Evolutionary conservation across 1,140 invertebrate genomes (phyloP), one percentile per base, ranked within the genome.

Genomic region (Drosophila auraria): DNA sequence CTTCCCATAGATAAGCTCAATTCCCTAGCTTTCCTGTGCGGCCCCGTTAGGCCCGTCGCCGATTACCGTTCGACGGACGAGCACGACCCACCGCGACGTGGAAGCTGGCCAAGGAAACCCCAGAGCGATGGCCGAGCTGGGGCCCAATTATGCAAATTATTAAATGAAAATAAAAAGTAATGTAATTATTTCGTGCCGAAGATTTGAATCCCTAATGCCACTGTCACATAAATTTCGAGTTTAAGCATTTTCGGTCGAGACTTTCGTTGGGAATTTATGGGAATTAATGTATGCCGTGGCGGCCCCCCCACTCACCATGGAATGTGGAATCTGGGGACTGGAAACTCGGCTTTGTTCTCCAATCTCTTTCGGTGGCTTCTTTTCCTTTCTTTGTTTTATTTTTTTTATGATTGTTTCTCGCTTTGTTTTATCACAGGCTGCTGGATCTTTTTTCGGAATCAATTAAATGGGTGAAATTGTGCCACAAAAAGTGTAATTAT

Each of bases 161-260:
- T 78, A 60, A 81, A 73, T 72, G 69, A 78, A 74, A 78, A 75
- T 65, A 62, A 77, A 80, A 77, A 57, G 42, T 69, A 84, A 80
- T 83, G 74, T 83, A 69, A 76, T 71, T 80, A 83, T 83, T 69
- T 80, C 68, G 68, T 71, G 63, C 68, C 45, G 63, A n/a, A 69
- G 50, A 80, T 83, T 83, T 69, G 70, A 87, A 72, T 83, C 71
- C 75, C 63, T 80, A 76, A 80, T 87, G 86, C 78, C 25, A 38
- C 65, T 79, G 70, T 80, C 80, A 72, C 82, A 86, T 86, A 86
- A 86, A 86, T 83, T 89, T 87, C 68, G 65, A 73, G 83, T 80
- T 83, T 87, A 87, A 89, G 80, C 83, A 83, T 89, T 87, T 87
- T 77, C 69, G 71, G 64, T 56, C 77, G 61, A 74, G 57, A 66